Percentiles rank a stretch among this genome's conserved stretches.
Conservation (phyloP, 2,888 invertebrate genomes). For the Pasiphila rectangulata region DNA sequence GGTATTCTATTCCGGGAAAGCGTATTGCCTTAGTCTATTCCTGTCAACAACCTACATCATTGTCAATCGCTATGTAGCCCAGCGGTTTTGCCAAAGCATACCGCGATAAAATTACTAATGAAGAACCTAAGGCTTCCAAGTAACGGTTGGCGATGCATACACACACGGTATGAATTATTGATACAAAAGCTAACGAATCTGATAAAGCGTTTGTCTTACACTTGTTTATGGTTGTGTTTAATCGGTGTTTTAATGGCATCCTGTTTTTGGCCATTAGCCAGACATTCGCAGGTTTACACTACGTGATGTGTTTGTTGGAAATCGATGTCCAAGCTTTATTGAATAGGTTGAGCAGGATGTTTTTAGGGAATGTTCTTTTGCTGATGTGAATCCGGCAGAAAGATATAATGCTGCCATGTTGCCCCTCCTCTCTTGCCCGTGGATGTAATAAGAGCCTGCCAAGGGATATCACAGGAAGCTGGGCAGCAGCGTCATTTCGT, state of each 20-base stretch:
- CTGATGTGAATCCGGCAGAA: no score
- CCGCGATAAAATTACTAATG: constrained; percentile 77
- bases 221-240: constrained; percentile 59
- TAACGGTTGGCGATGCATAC: constrained; percentile 75
- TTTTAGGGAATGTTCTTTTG: no score
- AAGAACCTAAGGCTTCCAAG: constrained; percentile 73
- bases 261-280: constrained; percentile 42
- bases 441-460: no score
- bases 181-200: constrained; percentile 66
- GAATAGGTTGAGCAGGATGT: no score
- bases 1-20: not conserved
- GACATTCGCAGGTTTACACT: constrained; percentile 40
- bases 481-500: no score
- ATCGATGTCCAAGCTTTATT: no score
- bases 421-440: no score
- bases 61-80: constrained; percentile 63
- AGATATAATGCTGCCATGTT: no score
- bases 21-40: constrained; percentile 1
- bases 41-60: constrained; percentile 36
- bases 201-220: constrained; percentile 72
- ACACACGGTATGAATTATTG: constrained; percentile 75
- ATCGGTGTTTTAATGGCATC: constrained; percentile 48
- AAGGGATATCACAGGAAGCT: no score
- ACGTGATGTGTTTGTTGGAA: constrained; percentile 40
- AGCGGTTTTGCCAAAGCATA: constrained; percentile 79